These are phyloP conservation scores for Branchipolynoe longqiensis DNA, from an alignment of 2,888 invertebrate genomes.

Conservation along the genomic window DNA sequence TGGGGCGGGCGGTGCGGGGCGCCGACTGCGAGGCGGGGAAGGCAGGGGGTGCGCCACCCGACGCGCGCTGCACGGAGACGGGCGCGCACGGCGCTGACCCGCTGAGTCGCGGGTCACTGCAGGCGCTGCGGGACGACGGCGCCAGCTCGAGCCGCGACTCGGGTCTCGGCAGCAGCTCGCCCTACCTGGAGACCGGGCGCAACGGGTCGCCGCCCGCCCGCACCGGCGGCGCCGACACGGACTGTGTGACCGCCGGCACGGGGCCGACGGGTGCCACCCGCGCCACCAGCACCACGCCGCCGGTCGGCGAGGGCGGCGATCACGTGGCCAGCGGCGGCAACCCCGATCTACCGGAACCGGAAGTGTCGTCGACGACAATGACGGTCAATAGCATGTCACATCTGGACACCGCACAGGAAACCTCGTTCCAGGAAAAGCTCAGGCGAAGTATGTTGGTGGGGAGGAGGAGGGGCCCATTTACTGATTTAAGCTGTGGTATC, in stretches of 20 bases:
- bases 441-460: slow-evolving; percentile 58
- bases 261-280: slow-evolving; percentile 7
- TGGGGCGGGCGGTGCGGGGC: neutral
- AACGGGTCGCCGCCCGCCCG: neutral
- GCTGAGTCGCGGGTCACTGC: slow-evolving; percentile 25
- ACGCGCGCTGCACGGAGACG: neutral
- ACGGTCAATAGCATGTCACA: neutral
- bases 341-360: no score
- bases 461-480: no score
- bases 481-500: no score
- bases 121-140: slow-evolving; percentile 16
- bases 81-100: slow-evolving; percentile 44
- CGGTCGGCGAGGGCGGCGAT: neutral
- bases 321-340: no score
- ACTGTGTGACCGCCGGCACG: no score
- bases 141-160: slow-evolving; percentile 35
- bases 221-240: neutral
- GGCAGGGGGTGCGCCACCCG: neutral
- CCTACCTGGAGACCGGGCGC: neutral
- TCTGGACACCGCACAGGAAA: slow-evolving; percentile 37
- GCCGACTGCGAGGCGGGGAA: neutral
- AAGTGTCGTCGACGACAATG: no score
- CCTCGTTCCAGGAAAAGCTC: slow-evolving; percentile 58
- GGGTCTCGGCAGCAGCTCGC: slow-evolving; percentile 36
- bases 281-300: neutral